phyloP scores from a whole-genome alignment of 2,797 vertebrate genomes.

The Xyrichtys novacula region DNA sequence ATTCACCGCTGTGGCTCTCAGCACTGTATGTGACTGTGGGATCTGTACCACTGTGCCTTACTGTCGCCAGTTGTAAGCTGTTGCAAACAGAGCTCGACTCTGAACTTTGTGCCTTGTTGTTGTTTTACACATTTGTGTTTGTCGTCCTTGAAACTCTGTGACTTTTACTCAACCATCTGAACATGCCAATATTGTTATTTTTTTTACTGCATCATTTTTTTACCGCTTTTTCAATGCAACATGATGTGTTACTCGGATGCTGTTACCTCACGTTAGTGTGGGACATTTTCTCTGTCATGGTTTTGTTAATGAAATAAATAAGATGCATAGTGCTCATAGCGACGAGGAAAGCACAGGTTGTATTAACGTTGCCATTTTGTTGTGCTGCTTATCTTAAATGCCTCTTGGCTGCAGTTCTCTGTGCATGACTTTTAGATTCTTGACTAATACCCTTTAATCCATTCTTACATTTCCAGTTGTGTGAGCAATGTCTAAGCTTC shows the following conservation, averaged over 20 bases:
- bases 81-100: constrained; percentile 18
- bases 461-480: constrained; percentile 37
- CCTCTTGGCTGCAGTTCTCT: constrained; percentile 6
- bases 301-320: background rate
- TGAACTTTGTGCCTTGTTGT: constrained; percentile 27
- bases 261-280: constrained; percentile 39
- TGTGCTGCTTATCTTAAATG: background rate
- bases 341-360: constrained; percentile 10
- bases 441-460: constrained; percentile 12
- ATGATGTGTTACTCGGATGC: constrained; percentile 33
- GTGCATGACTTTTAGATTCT: constrained; percentile 2
- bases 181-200: constrained; percentile 14
- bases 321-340: constrained; percentile 5
- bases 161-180: constrained; percentile 24
- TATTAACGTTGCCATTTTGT: constrained; percentile 16
- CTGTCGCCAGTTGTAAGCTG: constrained; percentile 31
- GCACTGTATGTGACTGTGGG: constrained; percentile 55
- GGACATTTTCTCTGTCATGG: background rate
- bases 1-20: constrained; percentile 79
- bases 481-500: constrained; percentile 25
- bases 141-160: constrained; percentile 2
- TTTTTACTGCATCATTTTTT: constrained; percentile 9
- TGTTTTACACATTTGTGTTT: constrained; percentile 8
- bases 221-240: constrained; percentile 11
- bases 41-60: constrained; percentile 73